Percentiles rank a stretch among this genome's conserved stretches.
Conservation (phyloP, 1,140 invertebrate species). For the Neodiprion lecontei region DNA sequence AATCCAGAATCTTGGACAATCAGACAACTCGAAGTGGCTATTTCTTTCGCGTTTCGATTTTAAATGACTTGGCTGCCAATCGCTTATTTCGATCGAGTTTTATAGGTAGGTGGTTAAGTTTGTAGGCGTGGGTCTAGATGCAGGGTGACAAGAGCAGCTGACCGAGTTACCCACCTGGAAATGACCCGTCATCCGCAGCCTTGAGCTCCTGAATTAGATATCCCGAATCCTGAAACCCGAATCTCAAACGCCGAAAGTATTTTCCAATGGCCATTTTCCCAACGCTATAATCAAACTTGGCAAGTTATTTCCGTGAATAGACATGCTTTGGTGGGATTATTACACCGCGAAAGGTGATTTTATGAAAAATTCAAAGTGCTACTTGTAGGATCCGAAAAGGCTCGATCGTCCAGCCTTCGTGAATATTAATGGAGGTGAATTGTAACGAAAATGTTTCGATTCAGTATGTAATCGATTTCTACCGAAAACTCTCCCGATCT, state of each 20-base stretch:
- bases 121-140: constrained; percentile 10
- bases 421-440: no score
- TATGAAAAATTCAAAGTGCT: neutral
- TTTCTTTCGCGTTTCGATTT: no score
- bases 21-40: no score
- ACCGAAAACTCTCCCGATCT: no score
- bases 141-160: constrained; percentile 30
- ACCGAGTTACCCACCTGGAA: constrained; percentile 30
- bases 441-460: no score
- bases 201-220: neutral
- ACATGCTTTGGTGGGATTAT: no score
- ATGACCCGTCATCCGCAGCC: constrained; percentile 44
- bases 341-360: neutral
- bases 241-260: constrained; percentile 13
- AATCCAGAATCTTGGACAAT: no score
- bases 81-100: no score
- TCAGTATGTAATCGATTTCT: no score
- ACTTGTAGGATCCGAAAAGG: neutral
- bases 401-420: neutral
- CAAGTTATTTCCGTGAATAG: constrained; percentile 15
- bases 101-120: no score
- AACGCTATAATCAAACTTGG: constrained; percentile 5
- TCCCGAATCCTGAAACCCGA: constrained; percentile 13
- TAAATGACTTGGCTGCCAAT: no score
- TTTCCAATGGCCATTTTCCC: neutral